Evolutionary conservation across 2,888 invertebrate species (phyloP), one percentile per base, ranked within the genome.

Genomic region (Platynereis dumerilii): DNA sequence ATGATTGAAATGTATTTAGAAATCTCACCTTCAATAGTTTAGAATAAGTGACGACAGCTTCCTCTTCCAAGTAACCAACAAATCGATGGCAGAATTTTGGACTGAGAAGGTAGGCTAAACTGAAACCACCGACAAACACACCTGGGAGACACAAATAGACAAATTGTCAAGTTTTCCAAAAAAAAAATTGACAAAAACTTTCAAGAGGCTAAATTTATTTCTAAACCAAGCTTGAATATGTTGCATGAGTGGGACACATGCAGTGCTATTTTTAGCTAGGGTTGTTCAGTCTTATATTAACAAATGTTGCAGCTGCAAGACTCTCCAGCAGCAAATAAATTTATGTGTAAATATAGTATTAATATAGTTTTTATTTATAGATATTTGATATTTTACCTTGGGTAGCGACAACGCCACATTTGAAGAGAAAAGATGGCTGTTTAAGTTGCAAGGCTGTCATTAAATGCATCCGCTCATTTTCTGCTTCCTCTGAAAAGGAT

Each of bases 391-490:
- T n/a, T 5, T 5, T 62, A 78, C 80, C 81, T 72, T 82, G 83
- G 27, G 80, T 70, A 1, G 72, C 75, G 17, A 82, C 74, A 1
- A 82, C 80, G 29, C 76, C 68, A 20, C 68, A n/a, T 61, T 80
- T 72, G 67, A 83, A 83, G 26, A 80, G n/a, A 45, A 72, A 26
- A 0, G 76, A 70, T 1, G 82, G 83, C 42, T 81, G 66, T 60
- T 77, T 77, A 20, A 83, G 68, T 59, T 81, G 78, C 64, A 83
- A 66, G 0, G 80, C 81, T 7, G 81, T 82, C 74, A 83, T 74
- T 57, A 82, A 69, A 72, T 83, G 83, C 82, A 83, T 83, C 60
- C 83, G 66, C 61, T 83, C 83, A 72, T 83, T 83, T 67, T 83
- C 83, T 5, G 83, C 83, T 67, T 83, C 83, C 73, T 81, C 81